These are phyloP conservation scores for Cisticola juncidis DNA, from an alignment of 2,113 vertebrate species.

Conservation along the genomic window DNA sequence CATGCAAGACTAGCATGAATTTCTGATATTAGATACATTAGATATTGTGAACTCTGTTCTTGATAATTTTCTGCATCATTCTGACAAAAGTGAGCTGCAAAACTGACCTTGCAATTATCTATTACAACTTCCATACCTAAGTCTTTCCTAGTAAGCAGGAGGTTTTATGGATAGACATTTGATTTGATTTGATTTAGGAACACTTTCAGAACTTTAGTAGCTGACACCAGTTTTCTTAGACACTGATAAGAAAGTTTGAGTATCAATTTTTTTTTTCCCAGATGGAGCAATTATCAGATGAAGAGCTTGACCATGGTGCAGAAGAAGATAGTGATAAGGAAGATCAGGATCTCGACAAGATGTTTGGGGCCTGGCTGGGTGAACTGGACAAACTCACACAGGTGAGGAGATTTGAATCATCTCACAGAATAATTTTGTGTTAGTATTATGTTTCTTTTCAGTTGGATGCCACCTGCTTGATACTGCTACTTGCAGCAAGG, in stretches of 20 bases:
- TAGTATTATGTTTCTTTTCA: not conserved
- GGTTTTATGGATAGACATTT: not conserved
- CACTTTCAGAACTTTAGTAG: not conserved
- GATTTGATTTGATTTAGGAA: not conserved
- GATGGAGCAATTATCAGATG: slow-evolving; percentile 98
- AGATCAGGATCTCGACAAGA: slow-evolving; percentile 97
- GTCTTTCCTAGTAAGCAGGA: not conserved
- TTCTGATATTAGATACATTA: not conserved
- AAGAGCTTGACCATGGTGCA: slow-evolving; percentile 94
- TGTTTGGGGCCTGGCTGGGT: slow-evolving; percentile 99
- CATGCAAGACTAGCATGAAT: not conserved
- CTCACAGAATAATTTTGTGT: not conserved
- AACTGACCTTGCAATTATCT: not conserved
- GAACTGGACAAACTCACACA: slow-evolving; percentile 96
- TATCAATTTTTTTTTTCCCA: slow-evolving; percentile 37
- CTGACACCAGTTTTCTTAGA: not conserved
- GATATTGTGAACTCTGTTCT: not conserved
- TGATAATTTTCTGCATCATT: not conserved
- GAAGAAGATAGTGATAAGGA: slow-evolving; percentile 99
- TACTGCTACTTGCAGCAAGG: not conserved
- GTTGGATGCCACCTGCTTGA: not conserved
- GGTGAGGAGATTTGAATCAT: slow-evolving; percentile 53
- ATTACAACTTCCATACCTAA: not conserved
- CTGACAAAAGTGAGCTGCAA: not conserved
- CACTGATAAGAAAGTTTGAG: not conserved